Evolutionary conservation across 2,797 vertebrate species (phyloP).

Genomic region (Acanthurus leucopareius): DNA sequence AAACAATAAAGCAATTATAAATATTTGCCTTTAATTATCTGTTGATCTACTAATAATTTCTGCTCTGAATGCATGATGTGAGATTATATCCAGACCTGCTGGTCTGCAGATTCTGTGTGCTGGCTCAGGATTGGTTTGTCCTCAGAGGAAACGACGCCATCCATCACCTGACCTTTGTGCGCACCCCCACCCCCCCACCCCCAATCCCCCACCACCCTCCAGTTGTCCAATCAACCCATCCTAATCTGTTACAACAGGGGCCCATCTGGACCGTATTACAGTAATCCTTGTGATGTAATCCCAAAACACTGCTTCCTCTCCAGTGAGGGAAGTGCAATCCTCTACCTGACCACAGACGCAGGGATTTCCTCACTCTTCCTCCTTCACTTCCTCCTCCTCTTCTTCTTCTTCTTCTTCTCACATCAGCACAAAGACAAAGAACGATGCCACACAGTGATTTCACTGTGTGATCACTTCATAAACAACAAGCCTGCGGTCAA

Average conservation of each 20-base stretch:
- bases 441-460: slow-evolving; percentile 21
- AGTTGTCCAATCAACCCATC: slow-evolving; percentile 76
- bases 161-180: slow-evolving; percentile 69
- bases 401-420: too few species aligned
- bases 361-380: slow-evolving; percentile 17
- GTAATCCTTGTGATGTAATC: slow-evolving; percentile 85
- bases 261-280: slow-evolving; percentile 83
- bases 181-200: background rate
- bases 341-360: slow-evolving; percentile 52
- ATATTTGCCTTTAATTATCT: too few species aligned
- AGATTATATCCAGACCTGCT: background rate
- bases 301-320: slow-evolving; percentile 71
- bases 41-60: too few species aligned
- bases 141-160: slow-evolving; percentile 43
- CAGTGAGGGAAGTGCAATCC: slow-evolving; percentile 39
- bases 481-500: slow-evolving; percentile 14
- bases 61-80: too few species aligned
- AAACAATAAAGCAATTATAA: too few species aligned
- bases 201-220: slow-evolving; percentile 26
- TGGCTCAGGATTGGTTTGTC: slow-evolving; percentile 35
- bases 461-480: slow-evolving; percentile 43
- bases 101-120: background rate
- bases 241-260: slow-evolving; percentile 79
- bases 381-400: too few species aligned
- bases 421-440: slow-evolving; percentile 19